A percentile compares a stretch with the other conserved stretches of the same genome.
Conservation (phyloP, 2,888 invertebrate genomes). For the Sminthurides aquaticus region DNA sequence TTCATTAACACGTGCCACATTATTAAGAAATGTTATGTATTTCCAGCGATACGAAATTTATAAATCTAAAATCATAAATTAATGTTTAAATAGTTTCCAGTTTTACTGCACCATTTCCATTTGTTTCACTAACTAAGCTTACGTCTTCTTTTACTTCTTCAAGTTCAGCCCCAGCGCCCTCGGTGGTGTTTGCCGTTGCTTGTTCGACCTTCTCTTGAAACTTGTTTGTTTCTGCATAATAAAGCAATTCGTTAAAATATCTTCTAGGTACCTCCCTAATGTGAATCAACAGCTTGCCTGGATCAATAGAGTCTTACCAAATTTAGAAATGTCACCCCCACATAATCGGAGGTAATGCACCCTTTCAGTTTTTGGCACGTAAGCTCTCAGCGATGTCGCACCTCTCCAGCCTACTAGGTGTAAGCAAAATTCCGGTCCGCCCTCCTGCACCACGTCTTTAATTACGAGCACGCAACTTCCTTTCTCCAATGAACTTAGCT, state of each 20-base stretch:
- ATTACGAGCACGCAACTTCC: conserved; percentile 74
- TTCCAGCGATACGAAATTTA: too few species aligned
- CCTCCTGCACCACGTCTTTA: conserved; percentile 48
- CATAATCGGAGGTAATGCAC: conserved; percentile 78
- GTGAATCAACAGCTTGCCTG: neutral
- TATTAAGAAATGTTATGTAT: too few species aligned
- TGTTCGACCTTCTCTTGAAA: conserved; percentile 53
- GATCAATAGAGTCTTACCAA: conserved; percentile 57
- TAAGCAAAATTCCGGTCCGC: conserved; percentile 49
- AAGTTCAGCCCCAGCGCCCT: too few species aligned
- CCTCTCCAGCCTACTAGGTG: conserved; percentile 87
- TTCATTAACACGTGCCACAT: too few species aligned
- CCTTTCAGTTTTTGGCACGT: conserved; percentile 75
- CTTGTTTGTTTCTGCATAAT: conserved; percentile 59
- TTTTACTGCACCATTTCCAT: too few species aligned
- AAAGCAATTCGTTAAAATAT: too few species aligned
- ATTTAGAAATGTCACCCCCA: conserved; percentile 77
- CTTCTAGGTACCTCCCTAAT: too few species aligned
- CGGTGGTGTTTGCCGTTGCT: too few species aligned
- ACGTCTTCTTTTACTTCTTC: too few species aligned
- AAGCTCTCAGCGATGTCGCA: conserved; percentile 74
- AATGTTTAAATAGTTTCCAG: too few species aligned
- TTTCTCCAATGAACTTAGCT: conserved; percentile 59
- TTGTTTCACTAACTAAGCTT: too few species aligned
- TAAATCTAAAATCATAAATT: too few species aligned